phyloP scores from a whole-genome alignment of 2,797 vertebrate genomes.

The Crocidura indochinensis region DNA sequence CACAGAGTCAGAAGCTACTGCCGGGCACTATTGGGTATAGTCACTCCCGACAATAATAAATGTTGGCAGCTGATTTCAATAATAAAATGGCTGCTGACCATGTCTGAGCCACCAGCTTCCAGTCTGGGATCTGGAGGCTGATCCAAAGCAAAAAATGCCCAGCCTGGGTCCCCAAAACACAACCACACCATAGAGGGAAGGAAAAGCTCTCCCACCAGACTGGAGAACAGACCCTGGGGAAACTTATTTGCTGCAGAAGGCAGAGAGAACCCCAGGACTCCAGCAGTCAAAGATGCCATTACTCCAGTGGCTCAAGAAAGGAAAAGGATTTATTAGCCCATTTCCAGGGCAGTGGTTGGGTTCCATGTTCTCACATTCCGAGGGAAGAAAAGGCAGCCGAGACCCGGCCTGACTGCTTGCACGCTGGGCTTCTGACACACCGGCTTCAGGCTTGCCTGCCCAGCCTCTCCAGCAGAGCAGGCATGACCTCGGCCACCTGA shows the following conservation, averaged over 20 bases:
- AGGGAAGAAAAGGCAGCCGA: slow-evolving; percentile 67
- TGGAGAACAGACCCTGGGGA: background rate
- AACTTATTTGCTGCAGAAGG: background rate
- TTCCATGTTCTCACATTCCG: slow-evolving; percentile 69
- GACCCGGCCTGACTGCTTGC: slow-evolving; percentile 15
- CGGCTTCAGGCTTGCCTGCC: slow-evolving; percentile 20
- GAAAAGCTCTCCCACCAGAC: background rate
- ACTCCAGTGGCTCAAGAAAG: slow-evolving; percentile 72
- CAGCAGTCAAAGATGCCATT: slow-evolving; percentile 46
- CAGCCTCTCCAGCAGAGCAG: slow-evolving; percentile 44
- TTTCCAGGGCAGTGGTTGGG: slow-evolving; percentile 63
- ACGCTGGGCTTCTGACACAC: background rate
- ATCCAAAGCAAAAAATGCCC: background rate
- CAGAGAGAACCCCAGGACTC: background rate
- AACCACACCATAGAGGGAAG: too few relatives aligned
- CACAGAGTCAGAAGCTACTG: too few relatives aligned
- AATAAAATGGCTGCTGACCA: background rate
- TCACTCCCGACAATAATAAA: background rate
- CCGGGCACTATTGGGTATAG: too few relatives aligned
- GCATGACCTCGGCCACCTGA: background rate
- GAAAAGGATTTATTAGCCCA: slow-evolving; percentile 84
- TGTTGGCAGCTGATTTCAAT: background rate
- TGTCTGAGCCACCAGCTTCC: background rate
- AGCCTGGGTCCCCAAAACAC: background rate
- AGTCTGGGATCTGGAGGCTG: background rate